Conservation (phyloP, 2,888 invertebrate genomes). For the Aleiodes leptofemur region DNA sequence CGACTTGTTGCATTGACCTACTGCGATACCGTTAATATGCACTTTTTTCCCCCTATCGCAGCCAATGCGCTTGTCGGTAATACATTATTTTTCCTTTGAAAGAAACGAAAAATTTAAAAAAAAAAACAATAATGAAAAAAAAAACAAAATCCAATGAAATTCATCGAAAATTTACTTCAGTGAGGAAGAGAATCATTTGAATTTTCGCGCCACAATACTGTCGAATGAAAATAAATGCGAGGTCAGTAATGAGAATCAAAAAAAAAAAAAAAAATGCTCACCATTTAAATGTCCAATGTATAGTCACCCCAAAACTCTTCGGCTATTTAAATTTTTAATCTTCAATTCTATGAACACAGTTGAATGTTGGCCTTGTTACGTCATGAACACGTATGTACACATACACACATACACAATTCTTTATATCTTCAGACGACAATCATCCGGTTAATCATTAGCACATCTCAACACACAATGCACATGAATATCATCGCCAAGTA, state of each 20-base stretch:
- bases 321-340: slow-evolving; percentile 61
- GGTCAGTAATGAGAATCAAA: slow-evolving; percentile 23
- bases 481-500: not conserved
- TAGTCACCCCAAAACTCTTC: slow-evolving; percentile 53
- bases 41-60: slow-evolving; percentile 30
- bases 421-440: no score
- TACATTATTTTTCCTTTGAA: not conserved
- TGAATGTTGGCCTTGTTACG: slow-evolving; percentile 64
- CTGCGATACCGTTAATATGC: slow-evolving; percentile 51
- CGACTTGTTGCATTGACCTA: slow-evolving; percentile 71
- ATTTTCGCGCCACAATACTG: no score
- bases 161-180: no score
- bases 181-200: no score
- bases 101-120: not conserved
- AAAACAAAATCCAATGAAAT: not conserved
- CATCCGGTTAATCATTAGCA: no score
- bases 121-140: not conserved
- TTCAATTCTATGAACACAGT: slow-evolving; percentile 57
- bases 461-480: not conserved
- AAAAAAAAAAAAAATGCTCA: slow-evolving; percentile 59
- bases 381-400: slow-evolving; percentile 66
- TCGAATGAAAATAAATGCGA: slow-evolving; percentile 16
- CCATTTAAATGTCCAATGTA: slow-evolving; percentile 69
- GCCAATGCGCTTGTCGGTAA: slow-evolving; percentile 2
- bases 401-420: slow-evolving; percentile 59